These are phyloP conservation scores for Polydrusus cervinus DNA, from an alignment of 2,888 invertebrate genomes.

Conservation along the genomic window DNA sequence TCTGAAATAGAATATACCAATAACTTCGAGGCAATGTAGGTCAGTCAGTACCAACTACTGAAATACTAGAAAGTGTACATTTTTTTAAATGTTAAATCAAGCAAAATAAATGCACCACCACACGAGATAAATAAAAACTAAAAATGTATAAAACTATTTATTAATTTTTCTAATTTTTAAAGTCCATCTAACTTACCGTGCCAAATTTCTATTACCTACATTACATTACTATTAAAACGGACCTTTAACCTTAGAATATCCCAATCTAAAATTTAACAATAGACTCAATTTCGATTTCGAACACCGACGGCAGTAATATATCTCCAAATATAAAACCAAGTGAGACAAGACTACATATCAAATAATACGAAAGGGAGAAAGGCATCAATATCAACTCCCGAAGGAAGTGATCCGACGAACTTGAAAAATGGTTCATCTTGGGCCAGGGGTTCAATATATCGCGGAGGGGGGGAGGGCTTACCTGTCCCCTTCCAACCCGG, in stretches of 20 bases:
- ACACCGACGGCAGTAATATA: not conserved
- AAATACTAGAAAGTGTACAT: too few species aligned
- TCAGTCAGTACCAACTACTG: too few species aligned
- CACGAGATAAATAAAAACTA: too few species aligned
- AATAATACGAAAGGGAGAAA: too few species aligned
- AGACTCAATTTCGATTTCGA: slow-evolving; percentile 5
- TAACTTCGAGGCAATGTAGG: too few species aligned
- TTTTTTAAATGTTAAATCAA: too few species aligned
- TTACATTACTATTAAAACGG: not conserved
- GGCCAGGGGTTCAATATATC: slow-evolving; percentile 66
- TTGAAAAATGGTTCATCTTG: slow-evolving; percentile 66
- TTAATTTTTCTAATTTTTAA: not conserved
- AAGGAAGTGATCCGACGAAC: slow-evolving; percentile 1
- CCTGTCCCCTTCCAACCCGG: slow-evolving; percentile 61
- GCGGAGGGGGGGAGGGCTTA: slow-evolving; percentile 65
- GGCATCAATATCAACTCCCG: not conserved
- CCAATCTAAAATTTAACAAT: not conserved
- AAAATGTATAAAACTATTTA: too few species aligned
- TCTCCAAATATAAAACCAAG: slow-evolving; percentile 11
- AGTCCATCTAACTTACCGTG: not conserved
- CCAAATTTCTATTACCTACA: not conserved
- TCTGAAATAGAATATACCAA: too few species aligned
- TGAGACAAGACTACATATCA: not conserved
- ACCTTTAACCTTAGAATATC: not conserved
- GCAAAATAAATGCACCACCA: too few species aligned